Conservation (phyloP, 2,113 vertebrate species). For the Paraplagusia blochii region DNA sequence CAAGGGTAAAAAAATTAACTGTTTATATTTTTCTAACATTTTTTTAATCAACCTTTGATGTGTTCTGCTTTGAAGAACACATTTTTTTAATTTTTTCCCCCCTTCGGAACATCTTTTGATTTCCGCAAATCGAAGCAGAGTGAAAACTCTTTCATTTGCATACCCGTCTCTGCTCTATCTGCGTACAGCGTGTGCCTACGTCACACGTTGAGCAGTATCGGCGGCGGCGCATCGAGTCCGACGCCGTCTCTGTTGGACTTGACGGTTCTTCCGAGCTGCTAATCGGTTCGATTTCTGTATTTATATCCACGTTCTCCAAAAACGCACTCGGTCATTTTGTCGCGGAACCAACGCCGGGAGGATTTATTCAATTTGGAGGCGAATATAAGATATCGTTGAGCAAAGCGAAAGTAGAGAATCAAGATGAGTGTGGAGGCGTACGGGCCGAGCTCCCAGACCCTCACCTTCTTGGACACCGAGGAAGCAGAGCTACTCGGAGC, state of each 20-base stretch:
- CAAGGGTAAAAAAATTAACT: no score
- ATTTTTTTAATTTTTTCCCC: no score
- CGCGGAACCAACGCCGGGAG: background rate
- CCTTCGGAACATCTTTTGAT: slow-evolving; percentile 1
- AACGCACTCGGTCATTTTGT: background rate
- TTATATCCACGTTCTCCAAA: slow-evolving; percentile 12
- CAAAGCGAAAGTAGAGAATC: slow-evolving; percentile 62
- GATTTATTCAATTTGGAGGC: slow-evolving; percentile 14
- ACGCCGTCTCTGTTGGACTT: slow-evolving; percentile 68
- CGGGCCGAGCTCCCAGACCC: slow-evolving; percentile 96
- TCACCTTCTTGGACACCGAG: slow-evolving; percentile 96
- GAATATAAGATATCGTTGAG: slow-evolving; percentile 30
- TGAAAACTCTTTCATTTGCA: slow-evolving; percentile 23
- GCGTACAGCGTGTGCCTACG: slow-evolving; percentile 49
- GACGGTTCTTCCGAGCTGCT: slow-evolving; percentile 67
- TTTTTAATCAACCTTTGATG: no score
- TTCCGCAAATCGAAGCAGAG: slow-evolving; percentile 25
- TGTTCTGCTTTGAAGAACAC: no score
- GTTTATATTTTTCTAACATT: no score
- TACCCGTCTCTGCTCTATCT: slow-evolving; percentile 6
- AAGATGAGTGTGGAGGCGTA: slow-evolving; percentile 96
- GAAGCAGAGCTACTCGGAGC: slow-evolving; percentile 93
- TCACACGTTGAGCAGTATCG: slow-evolving; percentile 56
- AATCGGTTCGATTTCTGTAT: slow-evolving; percentile 53
- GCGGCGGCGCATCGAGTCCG: slow-evolving; percentile 58